These are phyloP conservation scores for Allolobophora icterica DNA, from an alignment of 2,888 invertebrate species.

Conservation along the genomic window DNA sequence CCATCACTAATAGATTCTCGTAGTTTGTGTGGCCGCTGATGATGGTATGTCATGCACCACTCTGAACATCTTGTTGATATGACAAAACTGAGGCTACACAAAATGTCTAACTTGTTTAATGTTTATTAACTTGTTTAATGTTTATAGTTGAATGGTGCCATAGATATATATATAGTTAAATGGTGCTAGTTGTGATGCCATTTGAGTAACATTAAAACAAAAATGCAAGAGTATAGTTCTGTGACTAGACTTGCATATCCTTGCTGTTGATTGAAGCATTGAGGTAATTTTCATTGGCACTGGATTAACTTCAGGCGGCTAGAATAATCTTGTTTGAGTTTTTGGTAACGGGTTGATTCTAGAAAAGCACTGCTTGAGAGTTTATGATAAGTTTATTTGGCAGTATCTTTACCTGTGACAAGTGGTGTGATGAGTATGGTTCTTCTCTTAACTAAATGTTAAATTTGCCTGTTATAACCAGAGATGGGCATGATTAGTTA, in stretches of 20 bases:
- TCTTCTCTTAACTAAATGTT: too few species aligned
- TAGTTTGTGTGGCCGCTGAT: neutral
- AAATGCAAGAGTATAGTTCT: neutral
- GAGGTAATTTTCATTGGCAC: neutral
- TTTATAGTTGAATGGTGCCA: neutral
- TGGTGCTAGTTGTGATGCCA: neutral
- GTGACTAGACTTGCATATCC: neutral
- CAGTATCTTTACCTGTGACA: too few species aligned
- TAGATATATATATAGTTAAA: too few species aligned
- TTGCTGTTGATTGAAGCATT: neutral
- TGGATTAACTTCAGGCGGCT: neutral
- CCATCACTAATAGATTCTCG: neutral
- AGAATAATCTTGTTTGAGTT: too few species aligned
- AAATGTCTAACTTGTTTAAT: neutral
- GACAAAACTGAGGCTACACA: neutral
- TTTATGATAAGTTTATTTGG: too few species aligned
- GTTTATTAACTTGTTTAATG: neutral
- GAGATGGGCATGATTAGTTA: too few species aligned
- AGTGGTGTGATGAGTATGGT: too few species aligned
- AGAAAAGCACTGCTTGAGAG: too few species aligned
- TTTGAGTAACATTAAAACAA: neutral
- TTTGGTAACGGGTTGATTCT: too few species aligned
- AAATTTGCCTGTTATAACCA: too few species aligned
- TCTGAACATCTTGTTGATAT: slow-evolving; percentile 21
- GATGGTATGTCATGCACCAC: slow-evolving; percentile 28